These are phyloP conservation scores for Sandelia bainsii DNA, from an alignment of 2,797 vertebrate genomes.

Conservation along the genomic window DNA sequence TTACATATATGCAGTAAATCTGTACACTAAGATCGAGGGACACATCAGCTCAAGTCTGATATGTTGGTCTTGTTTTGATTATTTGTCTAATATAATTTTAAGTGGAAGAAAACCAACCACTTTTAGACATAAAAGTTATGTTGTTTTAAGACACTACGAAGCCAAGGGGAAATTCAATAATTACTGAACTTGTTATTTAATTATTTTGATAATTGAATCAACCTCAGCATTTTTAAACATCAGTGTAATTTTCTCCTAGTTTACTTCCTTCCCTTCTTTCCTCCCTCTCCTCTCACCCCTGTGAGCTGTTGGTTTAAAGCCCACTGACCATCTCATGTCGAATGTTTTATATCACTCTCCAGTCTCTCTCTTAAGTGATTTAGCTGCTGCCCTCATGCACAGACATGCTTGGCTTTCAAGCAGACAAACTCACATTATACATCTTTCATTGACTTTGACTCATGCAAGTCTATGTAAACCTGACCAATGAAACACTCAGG, in stretches of 20 bases:
- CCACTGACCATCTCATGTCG: slow-evolving; percentile 54
- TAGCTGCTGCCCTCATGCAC: slow-evolving; percentile 67
- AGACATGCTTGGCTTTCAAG: slow-evolving; percentile 49
- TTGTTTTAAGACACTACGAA: background rate
- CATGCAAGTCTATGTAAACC: slow-evolving; percentile 41
- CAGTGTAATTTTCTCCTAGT: background rate
- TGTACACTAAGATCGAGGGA: slow-evolving; percentile 20
- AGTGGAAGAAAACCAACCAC: background rate
- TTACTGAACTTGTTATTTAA: background rate
- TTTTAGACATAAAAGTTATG: background rate
- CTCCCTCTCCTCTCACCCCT: slow-evolving; percentile 18
- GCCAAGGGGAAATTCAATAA: background rate
- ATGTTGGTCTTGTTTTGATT: slow-evolving; percentile 5
- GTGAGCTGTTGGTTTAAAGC: slow-evolving; percentile 70
- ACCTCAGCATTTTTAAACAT: slow-evolving; percentile 15
- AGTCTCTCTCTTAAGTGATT: slow-evolving; percentile 73
- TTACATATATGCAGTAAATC: slow-evolving; percentile 43
- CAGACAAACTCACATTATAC: slow-evolving; percentile 45
- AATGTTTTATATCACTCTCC: slow-evolving; percentile 79
- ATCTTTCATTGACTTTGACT: slow-evolving; percentile 48
- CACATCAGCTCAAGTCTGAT: slow-evolving; percentile 12
- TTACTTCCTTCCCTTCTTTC: slow-evolving; percentile 10
- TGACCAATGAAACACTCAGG: slow-evolving; percentile 18
- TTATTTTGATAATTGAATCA: background rate
- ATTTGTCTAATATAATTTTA: background rate